Conservation (phyloP, 2,113 vertebrate genomes). For the Ardeotis arabs region DNA sequence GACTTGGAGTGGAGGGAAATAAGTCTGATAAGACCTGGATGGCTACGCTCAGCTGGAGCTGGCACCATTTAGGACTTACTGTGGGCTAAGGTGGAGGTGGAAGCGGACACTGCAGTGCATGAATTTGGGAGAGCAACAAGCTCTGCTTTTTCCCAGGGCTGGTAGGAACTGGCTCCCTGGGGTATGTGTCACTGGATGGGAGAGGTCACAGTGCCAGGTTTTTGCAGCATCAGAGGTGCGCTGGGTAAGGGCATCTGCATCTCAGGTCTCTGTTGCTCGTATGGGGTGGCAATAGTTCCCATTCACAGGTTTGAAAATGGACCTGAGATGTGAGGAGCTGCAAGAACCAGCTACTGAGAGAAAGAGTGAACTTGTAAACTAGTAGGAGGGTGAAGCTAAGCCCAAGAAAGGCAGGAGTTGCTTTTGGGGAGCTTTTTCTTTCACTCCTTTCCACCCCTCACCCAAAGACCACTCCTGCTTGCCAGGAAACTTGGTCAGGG, state of each 20-base stretch:
- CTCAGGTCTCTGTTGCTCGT: neutral
- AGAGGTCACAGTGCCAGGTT: neutral
- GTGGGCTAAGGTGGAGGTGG: neutral
- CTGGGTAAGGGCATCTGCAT: neutral
- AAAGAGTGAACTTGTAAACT: neutral
- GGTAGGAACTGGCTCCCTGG: neutral
- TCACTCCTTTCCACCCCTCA: neutral
- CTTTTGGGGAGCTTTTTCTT: neutral
- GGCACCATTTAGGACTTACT: neutral
- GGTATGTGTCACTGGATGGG: neutral
- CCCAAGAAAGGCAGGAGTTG: neutral
- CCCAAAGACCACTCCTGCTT: neutral
- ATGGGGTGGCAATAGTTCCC: neutral
- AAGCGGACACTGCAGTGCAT: neutral
- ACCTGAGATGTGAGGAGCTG: neutral
- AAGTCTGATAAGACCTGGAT: neutral
- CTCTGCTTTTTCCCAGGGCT: neutral
- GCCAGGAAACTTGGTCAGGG: neutral
- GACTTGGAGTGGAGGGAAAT: neutral
- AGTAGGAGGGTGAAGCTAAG: neutral
- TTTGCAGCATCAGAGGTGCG: neutral
- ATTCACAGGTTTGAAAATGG: neutral
- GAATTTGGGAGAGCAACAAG: neutral
- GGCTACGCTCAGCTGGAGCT: accelerated
- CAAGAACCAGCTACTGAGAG: neutral